Percentiles rank a stretch among this genome's conserved stretches.
phyloP scores from a whole-genome alignment of 2,113 vertebrate genomes.

The Dipodomys ordii region DNA sequence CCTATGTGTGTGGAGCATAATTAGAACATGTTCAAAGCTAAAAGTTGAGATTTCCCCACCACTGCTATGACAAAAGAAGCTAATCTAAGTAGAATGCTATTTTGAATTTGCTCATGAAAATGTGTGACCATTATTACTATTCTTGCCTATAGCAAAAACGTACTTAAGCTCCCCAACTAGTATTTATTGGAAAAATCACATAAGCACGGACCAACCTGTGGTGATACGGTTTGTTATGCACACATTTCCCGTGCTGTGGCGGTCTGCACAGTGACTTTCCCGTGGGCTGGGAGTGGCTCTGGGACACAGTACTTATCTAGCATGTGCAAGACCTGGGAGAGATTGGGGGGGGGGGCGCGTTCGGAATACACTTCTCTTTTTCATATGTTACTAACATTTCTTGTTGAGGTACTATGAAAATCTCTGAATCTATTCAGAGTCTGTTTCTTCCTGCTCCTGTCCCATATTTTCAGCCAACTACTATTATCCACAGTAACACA shows the following conservation, averaged over 20 bases:
- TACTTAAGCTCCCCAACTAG: not conserved
- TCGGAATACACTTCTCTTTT: not conserved
- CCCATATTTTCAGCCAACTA: not conserved
- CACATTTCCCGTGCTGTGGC: not conserved
- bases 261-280: not conserved
- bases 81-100: not conserved
- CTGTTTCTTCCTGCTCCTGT: not conserved
- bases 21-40: conserved; percentile 34
- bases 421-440: conserved; percentile 21
- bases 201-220: not conserved
- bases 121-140: not conserved
- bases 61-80: conserved; percentile 32
- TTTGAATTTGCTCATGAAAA: conserved; percentile 50
- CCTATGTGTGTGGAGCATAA: not conserved
- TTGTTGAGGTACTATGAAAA: conserved; percentile 29
- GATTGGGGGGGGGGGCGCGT: not conserved
- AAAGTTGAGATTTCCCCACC: not conserved
- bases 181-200: conserved; percentile 5
- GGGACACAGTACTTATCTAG: not conserved
- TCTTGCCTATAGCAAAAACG: conserved; percentile 32
- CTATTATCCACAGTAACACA: not conserved
- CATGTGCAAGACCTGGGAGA: not conserved
- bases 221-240: not conserved
- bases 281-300: not conserved
- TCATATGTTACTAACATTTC: conserved; percentile 3